Base-by-base conservation (phyloP, 35 echinoderm and acorn worm genomes). In the Holothuria glaberrima region DNA sequence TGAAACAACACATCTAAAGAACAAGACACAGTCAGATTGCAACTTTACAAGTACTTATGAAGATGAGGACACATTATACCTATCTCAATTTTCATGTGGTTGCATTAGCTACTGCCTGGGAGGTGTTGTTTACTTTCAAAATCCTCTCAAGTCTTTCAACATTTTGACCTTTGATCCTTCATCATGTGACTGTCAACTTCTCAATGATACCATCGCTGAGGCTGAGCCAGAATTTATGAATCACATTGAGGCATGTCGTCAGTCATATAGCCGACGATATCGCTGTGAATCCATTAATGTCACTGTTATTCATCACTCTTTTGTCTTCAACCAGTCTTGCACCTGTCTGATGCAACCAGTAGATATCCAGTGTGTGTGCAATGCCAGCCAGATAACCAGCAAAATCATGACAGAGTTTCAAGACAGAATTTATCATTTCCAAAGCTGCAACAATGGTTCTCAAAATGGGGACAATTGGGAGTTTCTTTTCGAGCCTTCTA, bases 21-120 rank as follows among this genome's bases (percentile, higher is more conserved):
- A 88, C 35, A 52, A 85, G 16, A 61, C 50, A 2, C 59, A 92
- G 12, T 76, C 59, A 12, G 44, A 88, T 54, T 95, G 94, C 21
- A 95, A 95, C 35, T 95, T 91, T 82, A 92, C 94, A 7, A 82
- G 73, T 58, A 30, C 58, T 14, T 90, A 78, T 48, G 20, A 56
- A 17, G 33, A 94, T 19, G 68, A 60, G 21, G 90, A 89, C 19
- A 68, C 77, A 28, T 32, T 9, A 0, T 77, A 89, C 30, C 45
- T 65, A 3, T 20, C 31, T 5, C 16, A 71, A 5, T 68, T 64
- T 6, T 75, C 89, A 0, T 95, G 94, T 79, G 86, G 88, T 36
- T 95, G 94, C 76, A 89, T 95, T 44, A 95, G 86, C 75, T 89
- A 82, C 45, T 95, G 94, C 48, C 63, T 66, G 6, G 77, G 74